Percentiles rank a stretch among this genome's conserved stretches.
Evolutionary conservation across 2,888 invertebrate genomes (phyloP).

Genomic region (Sminthurides aquaticus): DNA sequence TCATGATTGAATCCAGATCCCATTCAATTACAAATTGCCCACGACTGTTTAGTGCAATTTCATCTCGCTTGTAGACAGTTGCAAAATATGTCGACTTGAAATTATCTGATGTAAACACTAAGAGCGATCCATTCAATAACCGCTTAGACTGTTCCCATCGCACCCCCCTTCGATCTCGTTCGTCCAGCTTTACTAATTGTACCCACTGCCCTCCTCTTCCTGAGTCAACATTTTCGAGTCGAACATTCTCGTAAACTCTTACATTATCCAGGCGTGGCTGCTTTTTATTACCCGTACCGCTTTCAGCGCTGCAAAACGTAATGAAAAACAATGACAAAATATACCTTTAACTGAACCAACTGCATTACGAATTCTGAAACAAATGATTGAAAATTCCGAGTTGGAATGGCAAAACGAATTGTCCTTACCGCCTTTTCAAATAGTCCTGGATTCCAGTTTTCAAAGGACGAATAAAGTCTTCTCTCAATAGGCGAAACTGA

Average conservation of each 20-base stretch:
- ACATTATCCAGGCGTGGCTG: conserved; percentile 34
- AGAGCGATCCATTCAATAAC: conserved; percentile 63
- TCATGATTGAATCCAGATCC: conserved; percentile 30
- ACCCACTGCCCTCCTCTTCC: conserved; percentile 23
- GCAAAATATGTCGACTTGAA: conserved; percentile 64
- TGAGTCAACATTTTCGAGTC: conserved; percentile 26
- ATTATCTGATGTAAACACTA: conserved; percentile 63
- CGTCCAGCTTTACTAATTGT: conserved; percentile 40
- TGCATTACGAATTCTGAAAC: too few relatives aligned
- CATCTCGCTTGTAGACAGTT: conserved; percentile 56
- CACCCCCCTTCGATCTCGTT: conserved; percentile 45
- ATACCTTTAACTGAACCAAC: too few relatives aligned
- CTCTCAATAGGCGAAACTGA: conserved; percentile 69
- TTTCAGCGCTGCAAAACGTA: neutral
- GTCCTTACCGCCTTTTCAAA: conserved; percentile 48
- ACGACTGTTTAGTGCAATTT: conserved; percentile 52
- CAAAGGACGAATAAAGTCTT: conserved; percentile 70
- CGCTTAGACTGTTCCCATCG: conserved; percentile 53
- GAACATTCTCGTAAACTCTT: conserved; percentile 34
- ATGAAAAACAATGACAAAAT: neutral
- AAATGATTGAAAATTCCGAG: conserved; percentile 44
- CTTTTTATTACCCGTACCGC: conserved; percentile 17
- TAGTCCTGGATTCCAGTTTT: conserved; percentile 59
- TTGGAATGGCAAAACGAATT: neutral
- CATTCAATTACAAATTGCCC: conserved; percentile 50